Conservation (phyloP, 2,113 vertebrate species). For the Vidua chalybeata region DNA sequence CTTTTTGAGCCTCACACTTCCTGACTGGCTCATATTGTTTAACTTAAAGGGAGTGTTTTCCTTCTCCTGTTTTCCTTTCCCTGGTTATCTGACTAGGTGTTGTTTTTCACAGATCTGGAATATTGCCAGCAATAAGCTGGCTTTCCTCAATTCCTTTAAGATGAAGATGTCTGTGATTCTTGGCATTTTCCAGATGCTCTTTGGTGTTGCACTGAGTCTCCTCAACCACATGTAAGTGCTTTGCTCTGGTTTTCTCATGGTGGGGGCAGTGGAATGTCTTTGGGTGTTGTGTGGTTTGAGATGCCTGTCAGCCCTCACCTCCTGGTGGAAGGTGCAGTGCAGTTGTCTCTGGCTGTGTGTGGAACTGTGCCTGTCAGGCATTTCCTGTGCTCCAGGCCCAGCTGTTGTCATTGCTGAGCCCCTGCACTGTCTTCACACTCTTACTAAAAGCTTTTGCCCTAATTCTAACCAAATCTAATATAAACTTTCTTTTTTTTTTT, state of each 20-base stretch:
- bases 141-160: slow-evolving; percentile 97
- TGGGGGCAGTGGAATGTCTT: not conserved
- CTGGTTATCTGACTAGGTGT: not conserved
- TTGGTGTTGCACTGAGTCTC: slow-evolving; percentile 90
- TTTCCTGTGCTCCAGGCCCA: not conserved
- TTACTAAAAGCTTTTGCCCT: not conserved
- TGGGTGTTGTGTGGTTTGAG: not conserved
- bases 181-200: slow-evolving; percentile 94
- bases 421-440: not conserved
- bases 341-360: not conserved
- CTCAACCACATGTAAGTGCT: slow-evolving; percentile 90
- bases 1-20: not conserved
- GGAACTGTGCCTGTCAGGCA: not conserved
- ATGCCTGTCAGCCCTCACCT: not conserved
- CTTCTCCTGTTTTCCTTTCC: not conserved
- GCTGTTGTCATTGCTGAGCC: not conserved
- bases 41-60: not conserved
- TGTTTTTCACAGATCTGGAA: slow-evolving; percentile 90
- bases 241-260: not conserved
- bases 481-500: not conserved
- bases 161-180: slow-evolving; percentile 99
- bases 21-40: not conserved
- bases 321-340: not conserved
- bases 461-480: not conserved
- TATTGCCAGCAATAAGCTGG: slow-evolving; percentile 92